phyloP scores from a whole-genome alignment of 2,797 vertebrate species.

The Poliocrania exsul region DNA sequence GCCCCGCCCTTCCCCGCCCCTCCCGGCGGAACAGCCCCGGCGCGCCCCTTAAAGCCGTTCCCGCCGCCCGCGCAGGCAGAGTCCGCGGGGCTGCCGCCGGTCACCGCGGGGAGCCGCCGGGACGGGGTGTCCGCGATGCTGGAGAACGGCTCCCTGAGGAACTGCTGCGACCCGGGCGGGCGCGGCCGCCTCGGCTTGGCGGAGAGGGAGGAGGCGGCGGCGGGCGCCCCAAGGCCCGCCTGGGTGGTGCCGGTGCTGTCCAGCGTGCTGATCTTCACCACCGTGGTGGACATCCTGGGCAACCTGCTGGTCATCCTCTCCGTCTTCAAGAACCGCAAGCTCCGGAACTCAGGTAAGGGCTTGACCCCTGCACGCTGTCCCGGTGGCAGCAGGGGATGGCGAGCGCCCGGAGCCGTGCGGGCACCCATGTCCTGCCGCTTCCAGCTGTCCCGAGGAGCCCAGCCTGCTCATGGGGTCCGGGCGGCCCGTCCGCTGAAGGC shows the following conservation, averaged over 20 bases:
- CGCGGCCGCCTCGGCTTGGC: not conserved
- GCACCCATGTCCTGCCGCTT: not conserved
- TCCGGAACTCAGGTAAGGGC: slow-evolving; percentile 84
- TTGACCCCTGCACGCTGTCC: not conserved
- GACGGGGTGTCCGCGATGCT: slow-evolving; percentile 66
- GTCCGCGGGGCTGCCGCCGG: not conserved
- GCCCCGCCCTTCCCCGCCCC: not conserved
- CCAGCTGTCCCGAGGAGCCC: not conserved
- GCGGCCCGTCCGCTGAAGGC: not conserved
- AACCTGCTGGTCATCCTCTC: slow-evolving; percentile 85
- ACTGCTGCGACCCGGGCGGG: slow-evolving; percentile 74
- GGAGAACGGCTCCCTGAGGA: slow-evolving; percentile 78
- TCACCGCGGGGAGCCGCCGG: not conserved
- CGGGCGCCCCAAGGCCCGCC: slow-evolving; percentile 45
- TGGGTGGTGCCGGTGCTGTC: slow-evolving; percentile 82
- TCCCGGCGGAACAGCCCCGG: not conserved
- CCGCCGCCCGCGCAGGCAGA: not conserved
- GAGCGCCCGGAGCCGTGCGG: not conserved
- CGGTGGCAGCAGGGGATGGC: not conserved
- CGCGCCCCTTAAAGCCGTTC: not conserved
- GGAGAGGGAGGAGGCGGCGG: not conserved
- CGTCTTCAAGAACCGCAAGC: slow-evolving; percentile 85
- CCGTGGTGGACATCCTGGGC: slow-evolving; percentile 84
- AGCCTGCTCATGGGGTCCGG: not conserved
- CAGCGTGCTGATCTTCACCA: slow-evolving; percentile 85